A percentile compares a stretch with the other conserved stretches of the same genome.
Conservation (phyloP, 2,888 invertebrate species). For the Euphydryas editha region DNA sequence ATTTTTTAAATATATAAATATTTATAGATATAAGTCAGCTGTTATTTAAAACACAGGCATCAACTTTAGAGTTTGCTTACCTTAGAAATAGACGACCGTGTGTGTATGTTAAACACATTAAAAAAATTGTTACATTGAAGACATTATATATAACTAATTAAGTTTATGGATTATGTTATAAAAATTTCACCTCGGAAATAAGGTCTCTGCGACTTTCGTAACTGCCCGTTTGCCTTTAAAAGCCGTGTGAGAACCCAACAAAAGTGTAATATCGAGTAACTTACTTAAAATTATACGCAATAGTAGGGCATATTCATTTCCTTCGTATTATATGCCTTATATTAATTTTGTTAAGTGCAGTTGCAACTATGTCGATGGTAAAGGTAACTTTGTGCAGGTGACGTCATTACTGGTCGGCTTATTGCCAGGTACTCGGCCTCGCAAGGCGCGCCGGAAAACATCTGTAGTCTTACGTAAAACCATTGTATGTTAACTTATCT, state of each 20-base stretch:
- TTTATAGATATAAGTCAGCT: no score
- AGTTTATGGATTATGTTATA: background rate
- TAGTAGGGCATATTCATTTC: background rate
- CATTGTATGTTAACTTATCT: constrained; percentile 19
- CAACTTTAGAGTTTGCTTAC: no score
- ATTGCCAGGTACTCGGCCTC: constrained; percentile 20
- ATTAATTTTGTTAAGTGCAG: constrained; percentile 6
- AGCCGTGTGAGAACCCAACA: background rate
- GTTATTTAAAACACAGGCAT: no score
- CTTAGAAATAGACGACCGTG: no score
- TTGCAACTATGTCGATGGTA: background rate
- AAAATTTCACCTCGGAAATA: background rate
- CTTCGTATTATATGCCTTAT: constrained; percentile 3
- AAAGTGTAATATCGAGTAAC: constrained; percentile 12
- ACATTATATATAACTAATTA: background rate
- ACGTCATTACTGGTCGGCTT: constrained; percentile 20
- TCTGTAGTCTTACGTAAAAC: constrained; percentile 33
- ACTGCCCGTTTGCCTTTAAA: constrained; percentile 5
- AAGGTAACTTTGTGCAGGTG: constrained; percentile 13
- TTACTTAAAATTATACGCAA: constrained; percentile 8
- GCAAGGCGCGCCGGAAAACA: constrained; percentile 31
- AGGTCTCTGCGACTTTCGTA: constrained; percentile 4
- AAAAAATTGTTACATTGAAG: background rate
- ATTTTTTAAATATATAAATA: no score
- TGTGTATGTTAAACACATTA: no score